These are phyloP conservation scores for Platygyra sinensis DNA, from an alignment of 64 coral and sea anemone genomes.

Conservation along the genomic window DNA sequence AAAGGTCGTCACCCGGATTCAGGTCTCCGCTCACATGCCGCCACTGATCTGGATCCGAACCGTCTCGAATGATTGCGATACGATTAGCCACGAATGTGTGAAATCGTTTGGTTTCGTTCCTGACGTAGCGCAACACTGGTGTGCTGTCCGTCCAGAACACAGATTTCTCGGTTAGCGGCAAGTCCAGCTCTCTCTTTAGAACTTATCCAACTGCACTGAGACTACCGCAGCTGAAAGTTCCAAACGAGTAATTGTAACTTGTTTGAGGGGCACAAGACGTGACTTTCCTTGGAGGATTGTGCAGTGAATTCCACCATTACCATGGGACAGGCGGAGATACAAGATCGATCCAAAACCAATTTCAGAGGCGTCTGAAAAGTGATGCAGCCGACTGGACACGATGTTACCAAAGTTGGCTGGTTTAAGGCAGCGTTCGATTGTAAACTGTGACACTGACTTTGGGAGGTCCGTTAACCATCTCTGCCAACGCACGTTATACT, in stretches of 20 bases:
- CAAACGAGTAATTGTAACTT: conserved; percentile 29
- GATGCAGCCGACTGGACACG: too few species aligned
- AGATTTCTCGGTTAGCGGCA: not conserved
- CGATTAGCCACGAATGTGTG: conserved; percentile 43
- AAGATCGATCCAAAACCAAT: too few species aligned
- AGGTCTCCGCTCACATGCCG: not conserved
- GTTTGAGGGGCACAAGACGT: conserved; percentile 33
- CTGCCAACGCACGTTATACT: too few species aligned
- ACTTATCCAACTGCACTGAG: not conserved
- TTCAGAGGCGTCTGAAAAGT: too few species aligned
- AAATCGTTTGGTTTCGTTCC: conserved; percentile 24
- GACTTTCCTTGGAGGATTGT: conserved; percentile 33
- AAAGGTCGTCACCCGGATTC: conserved; percentile 47
- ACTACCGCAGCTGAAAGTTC: too few species aligned
- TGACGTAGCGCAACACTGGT: conserved; percentile 42
- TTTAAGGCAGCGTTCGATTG: too few species aligned
- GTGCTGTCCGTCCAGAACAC: conserved; percentile 41
- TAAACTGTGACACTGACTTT: too few species aligned
- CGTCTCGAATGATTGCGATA: conserved; percentile 15
- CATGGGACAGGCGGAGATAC: conserved; percentile 9
- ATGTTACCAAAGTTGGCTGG: too few species aligned
- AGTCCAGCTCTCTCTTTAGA: conserved; percentile 15
- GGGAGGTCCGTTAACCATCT: too few species aligned
- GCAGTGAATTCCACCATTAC: not conserved
- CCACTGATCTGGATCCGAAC: conserved; percentile 41